A percentile compares a stretch with the other conserved stretches of the same genome.
phyloP scores from a whole-genome alignment of 2,888 invertebrate species.

The Frankliniella fusca region DNA sequence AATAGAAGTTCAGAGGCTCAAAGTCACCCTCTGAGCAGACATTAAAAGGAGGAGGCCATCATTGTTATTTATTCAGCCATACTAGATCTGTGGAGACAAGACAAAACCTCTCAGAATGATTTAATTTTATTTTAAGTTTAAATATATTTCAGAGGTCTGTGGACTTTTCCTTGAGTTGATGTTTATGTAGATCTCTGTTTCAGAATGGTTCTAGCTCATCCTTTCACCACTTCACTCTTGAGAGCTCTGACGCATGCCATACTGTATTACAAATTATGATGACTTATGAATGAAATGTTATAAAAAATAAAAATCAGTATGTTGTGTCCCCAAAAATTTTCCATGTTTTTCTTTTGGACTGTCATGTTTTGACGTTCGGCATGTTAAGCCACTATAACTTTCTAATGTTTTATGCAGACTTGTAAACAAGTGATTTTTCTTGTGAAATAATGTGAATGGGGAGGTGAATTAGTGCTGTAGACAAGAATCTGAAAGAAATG shows the following conservation, averaged over 20 bases:
- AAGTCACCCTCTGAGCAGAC: slow-evolving; percentile 11
- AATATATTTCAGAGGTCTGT: no score
- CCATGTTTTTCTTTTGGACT: no score
- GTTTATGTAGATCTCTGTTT: background rate
- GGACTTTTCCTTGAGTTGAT: background rate
- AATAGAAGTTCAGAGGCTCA: background rate
- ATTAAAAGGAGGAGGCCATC: background rate
- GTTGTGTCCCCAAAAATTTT: no score
- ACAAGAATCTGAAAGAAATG: no score
- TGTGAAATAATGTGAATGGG: no score
- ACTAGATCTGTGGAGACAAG: background rate
- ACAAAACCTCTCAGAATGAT: background rate
- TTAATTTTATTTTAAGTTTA: no score
- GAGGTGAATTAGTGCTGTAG: no score
- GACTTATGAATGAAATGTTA: no score
- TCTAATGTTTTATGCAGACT: background rate
- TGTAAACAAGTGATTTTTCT: background rate
- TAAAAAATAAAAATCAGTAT: background rate
- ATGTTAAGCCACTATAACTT: background rate
- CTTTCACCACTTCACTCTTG: no score
- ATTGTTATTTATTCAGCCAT: slow-evolving; percentile 25
- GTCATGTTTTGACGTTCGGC: no score
- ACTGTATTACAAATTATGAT: no score
- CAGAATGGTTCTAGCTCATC: background rate
- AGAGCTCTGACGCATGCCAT: no score